Conservation (phyloP, 2,797 vertebrate genomes). For the Octomys mimax region DNA sequence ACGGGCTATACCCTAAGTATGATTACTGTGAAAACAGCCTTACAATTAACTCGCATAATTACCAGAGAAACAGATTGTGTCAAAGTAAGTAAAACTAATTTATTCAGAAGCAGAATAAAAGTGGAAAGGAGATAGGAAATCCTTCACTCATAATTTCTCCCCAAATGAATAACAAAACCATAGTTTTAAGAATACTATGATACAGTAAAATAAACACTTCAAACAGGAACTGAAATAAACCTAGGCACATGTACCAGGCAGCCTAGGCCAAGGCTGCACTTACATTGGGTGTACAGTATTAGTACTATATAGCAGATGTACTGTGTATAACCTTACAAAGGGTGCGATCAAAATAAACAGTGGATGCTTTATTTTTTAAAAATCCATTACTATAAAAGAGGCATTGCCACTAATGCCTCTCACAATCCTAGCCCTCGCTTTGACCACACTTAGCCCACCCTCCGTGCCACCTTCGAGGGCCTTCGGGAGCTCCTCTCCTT, state of each 20-base stretch:
- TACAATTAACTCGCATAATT: conserved; percentile 41
- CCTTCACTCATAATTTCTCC: neutral
- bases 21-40: neutral
- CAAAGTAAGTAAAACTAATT: conserved; percentile 43
- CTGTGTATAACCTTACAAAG: neutral
- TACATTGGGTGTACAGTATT: neutral
- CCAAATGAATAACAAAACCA: conserved; percentile 31
- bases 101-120: conserved; percentile 57
- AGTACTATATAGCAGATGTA: neutral
- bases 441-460: neutral
- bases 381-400: neutral
- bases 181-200: neutral
- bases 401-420: neutral
- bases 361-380: neutral
- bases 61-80: neutral
- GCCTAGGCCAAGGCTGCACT: neutral
- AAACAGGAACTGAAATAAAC: neutral
- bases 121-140: neutral
- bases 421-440: neutral
- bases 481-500: neutral
- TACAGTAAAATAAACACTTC: neutral
- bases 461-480: neutral
- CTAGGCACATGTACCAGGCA: neutral
- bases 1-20: neutral
- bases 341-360: neutral